phyloP scores from a whole-genome alignment of 2,888 invertebrate genomes.

The Stenotaenia linearis region DNA sequence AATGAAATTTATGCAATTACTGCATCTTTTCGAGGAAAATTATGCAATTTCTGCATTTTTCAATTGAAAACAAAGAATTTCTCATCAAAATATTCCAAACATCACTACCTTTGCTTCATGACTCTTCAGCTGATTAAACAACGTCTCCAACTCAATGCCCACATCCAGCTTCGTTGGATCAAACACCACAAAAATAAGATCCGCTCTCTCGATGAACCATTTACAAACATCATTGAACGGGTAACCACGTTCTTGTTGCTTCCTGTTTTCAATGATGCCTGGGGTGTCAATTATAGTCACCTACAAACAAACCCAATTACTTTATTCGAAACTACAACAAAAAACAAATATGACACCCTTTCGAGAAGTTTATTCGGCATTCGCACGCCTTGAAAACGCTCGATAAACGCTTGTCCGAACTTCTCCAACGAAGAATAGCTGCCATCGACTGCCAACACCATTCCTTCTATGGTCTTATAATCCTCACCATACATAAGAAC shows the following conservation, averaged over 20 bases:
- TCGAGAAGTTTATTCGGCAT: conserved; percentile 37
- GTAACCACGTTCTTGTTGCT: conserved; percentile 44
- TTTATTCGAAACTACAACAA: no score
- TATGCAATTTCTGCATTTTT: no score
- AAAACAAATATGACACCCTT: no score
- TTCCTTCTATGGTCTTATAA: conserved; percentile 42
- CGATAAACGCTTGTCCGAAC: conserved; percentile 43
- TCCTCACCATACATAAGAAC: conserved; percentile 41
- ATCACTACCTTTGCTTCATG: conserved; percentile 41
- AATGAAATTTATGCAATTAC: no score
- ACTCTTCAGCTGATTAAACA: conserved; percentile 40
- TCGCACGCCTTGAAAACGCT: conserved; percentile 36
- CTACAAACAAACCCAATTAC: conserved; percentile 33
- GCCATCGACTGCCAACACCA: conserved; percentile 42
- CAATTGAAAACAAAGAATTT: no score
- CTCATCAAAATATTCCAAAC: no score
- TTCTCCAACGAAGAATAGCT: conserved; percentile 42
- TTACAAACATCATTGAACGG: conserved; percentile 43
- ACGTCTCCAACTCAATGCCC: conserved; percentile 42
- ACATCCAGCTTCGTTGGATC: conserved; percentile 45
- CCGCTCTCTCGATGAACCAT: conserved; percentile 44
- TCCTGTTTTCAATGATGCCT: conserved; percentile 44
- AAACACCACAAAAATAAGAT: conserved; percentile 44
- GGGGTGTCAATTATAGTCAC: conserved; percentile 45
- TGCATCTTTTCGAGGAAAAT: no score